Evolutionary conservation across 2,797 vertebrate species (phyloP).

Genomic region (Urosaurus nigricauda): DNA sequence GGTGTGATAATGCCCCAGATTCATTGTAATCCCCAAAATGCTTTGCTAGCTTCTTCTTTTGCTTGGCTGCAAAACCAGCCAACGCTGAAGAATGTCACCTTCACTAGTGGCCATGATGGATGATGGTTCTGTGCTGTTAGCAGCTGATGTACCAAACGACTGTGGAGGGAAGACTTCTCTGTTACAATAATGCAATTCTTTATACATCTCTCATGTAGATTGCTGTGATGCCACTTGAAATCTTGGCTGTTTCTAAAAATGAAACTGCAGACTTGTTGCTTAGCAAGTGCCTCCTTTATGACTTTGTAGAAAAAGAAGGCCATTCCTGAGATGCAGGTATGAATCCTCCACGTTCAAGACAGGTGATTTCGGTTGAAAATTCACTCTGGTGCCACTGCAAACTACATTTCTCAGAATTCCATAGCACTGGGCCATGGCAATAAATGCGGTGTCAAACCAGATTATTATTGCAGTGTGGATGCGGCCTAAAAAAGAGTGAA

Average conservation of each 20-base stretch:
- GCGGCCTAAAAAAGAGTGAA: neutral
- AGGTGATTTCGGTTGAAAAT: neutral
- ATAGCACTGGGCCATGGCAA: no score
- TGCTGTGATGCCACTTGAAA: neutral
- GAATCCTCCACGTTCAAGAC: neutral
- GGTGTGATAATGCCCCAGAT: neutral
- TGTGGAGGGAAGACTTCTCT: neutral
- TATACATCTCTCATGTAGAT: neutral
- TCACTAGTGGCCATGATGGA: neutral
- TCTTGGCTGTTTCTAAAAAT: neutral
- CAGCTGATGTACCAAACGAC: slow-evolving; percentile 24
- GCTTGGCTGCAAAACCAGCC: slow-evolving; percentile 18
- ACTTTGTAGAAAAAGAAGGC: neutral
- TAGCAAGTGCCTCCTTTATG: neutral
- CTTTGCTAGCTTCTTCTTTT: neutral
- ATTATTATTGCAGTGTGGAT: no score
- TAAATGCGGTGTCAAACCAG: no score
- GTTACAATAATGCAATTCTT: slow-evolving; percentile 9
- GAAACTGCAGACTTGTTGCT: neutral
- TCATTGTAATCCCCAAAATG: neutral
- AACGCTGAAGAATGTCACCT: slow-evolving; percentile 31
- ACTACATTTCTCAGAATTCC: no score
- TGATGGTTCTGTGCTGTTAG: slow-evolving; percentile 26
- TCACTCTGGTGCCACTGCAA: neutral
- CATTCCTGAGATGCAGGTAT: neutral